phyloP scores from a whole-genome alignment of 1,140 invertebrate genomes.

The Ctenoplectra terminalis region DNA sequence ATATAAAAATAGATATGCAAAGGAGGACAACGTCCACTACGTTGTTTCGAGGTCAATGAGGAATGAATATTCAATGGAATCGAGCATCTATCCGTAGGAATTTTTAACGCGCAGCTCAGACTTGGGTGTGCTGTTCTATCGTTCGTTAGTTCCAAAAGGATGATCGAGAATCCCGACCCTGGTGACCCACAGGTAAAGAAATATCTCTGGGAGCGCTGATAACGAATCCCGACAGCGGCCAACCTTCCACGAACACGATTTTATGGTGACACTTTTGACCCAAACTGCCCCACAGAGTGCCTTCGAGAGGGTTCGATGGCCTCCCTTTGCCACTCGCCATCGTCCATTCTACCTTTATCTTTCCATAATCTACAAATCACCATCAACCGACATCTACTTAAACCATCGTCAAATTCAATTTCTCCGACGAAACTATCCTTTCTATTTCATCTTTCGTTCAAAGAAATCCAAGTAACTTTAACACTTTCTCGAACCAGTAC shows the following conservation, averaged over 20 bases:
- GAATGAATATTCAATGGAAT: conserved; percentile 20
- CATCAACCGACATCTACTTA: not conserved
- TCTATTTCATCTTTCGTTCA: not conserved
- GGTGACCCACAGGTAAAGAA: conserved; percentile 33
- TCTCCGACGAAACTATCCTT: not conserved
- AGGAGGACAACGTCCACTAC: conserved; percentile 21
- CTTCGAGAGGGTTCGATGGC: conserved; percentile 29
- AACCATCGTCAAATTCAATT: not conserved
- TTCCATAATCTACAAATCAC: not conserved
- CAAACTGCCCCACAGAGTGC: conserved; percentile 16
- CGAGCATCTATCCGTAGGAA: conserved; percentile 2
- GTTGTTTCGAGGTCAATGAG: conserved; percentile 35
- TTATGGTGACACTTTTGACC: conserved; percentile 47
- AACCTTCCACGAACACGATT: conserved; percentile 39
- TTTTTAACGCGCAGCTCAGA: not conserved
- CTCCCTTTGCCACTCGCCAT: conserved; percentile 19
- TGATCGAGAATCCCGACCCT: conserved; percentile 30
- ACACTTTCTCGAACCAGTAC: not conserved
- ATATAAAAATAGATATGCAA: conserved; percentile 27
- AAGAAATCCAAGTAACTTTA: not conserved
- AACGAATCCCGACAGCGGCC: conserved; percentile 36
- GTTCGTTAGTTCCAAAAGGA: conserved; percentile 31
- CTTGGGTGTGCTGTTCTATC: not conserved
- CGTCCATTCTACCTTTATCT: conserved; percentile 11
- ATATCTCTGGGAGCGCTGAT: conserved; percentile 30